These are phyloP conservation scores for Corapipo altera DNA, from an alignment of 2,113 vertebrate genomes.

Conservation along the genomic window DNA sequence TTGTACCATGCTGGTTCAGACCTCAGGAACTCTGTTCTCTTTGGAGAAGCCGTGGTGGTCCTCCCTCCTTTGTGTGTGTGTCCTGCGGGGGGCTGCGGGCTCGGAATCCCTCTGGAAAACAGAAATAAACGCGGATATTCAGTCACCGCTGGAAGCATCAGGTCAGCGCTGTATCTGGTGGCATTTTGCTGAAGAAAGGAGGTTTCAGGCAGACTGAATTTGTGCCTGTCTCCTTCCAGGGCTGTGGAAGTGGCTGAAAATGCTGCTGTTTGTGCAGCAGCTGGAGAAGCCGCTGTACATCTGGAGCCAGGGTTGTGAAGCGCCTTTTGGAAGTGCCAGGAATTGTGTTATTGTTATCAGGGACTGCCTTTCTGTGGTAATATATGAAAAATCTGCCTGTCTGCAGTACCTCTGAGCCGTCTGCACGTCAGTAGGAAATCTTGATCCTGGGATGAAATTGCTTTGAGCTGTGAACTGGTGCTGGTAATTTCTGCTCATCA, in stretches of 20 bases:
- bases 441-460: background rate
- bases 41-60: background rate
- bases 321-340: background rate
- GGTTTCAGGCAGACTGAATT: background rate
- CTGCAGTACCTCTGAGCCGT: background rate
- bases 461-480: background rate
- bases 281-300: background rate
- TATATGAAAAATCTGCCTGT: background rate
- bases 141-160: background rate
- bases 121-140: background rate
- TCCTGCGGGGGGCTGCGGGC: background rate
- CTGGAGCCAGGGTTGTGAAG: background rate
- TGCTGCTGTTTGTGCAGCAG: background rate
- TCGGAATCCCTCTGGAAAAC: background rate
- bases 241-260: background rate
- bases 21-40: background rate
- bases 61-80: constrained; percentile 34
- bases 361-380: background rate
- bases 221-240: background rate
- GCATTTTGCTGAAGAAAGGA: background rate
- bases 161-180: background rate
- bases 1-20: background rate
- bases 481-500: background rate
- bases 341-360: background rate
- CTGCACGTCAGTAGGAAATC: background rate